Percentiles rank a stretch among this genome's conserved stretches.
Evolutionary conservation across 2,888 invertebrate species (phyloP).

Genomic region (Agrotis exclamationis): DNA sequence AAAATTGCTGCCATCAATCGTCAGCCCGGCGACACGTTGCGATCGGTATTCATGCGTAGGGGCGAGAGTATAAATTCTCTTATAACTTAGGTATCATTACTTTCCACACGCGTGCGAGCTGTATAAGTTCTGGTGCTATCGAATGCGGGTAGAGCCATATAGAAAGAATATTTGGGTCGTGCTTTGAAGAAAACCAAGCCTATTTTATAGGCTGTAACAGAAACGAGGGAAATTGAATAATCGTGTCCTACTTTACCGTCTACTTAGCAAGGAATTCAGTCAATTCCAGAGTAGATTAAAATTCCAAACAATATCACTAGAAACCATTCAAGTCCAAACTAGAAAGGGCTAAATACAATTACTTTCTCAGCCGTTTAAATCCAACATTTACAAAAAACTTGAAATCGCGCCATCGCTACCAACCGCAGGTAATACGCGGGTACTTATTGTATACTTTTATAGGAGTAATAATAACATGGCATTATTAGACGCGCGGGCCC

Average conservation of each 20-base stretch:
- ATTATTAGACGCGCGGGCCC: slow-evolving; percentile 58
- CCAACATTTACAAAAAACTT: slow-evolving; percentile 17
- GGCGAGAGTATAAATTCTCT: slow-evolving; percentile 63
- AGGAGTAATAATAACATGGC: slow-evolving; percentile 51
- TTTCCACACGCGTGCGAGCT: slow-evolving; percentile 53
- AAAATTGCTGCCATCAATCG: slow-evolving; percentile 81
- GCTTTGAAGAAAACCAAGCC: slow-evolving; percentile 11
- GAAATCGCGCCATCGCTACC: slow-evolving; percentile 11
- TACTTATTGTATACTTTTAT: slow-evolving; percentile 39
- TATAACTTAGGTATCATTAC: slow-evolving; percentile 66
- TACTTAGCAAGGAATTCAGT: slow-evolving; percentile 9
- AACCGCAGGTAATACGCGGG: slow-evolving; percentile 47
- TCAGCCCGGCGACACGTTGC: slow-evolving; percentile 71
- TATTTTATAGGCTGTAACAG: slow-evolving; percentile 12
- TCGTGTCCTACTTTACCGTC: background rate
- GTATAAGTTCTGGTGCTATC: slow-evolving; percentile 16
- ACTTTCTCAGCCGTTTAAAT: slow-evolving; percentile 16
- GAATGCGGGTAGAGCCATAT: background rate
- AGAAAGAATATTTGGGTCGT: slow-evolving; percentile 4
- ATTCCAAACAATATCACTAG: slow-evolving; percentile 1
- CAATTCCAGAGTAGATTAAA: slow-evolving; percentile 10
- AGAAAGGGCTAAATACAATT: slow-evolving; percentile 14
- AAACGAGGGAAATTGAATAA: background rate
- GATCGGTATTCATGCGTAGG: slow-evolving; percentile 71
- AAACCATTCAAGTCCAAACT: slow-evolving; percentile 1